Conservation (phyloP, 2,113 vertebrate species). For the Rhodinocichla rosea region DNA sequence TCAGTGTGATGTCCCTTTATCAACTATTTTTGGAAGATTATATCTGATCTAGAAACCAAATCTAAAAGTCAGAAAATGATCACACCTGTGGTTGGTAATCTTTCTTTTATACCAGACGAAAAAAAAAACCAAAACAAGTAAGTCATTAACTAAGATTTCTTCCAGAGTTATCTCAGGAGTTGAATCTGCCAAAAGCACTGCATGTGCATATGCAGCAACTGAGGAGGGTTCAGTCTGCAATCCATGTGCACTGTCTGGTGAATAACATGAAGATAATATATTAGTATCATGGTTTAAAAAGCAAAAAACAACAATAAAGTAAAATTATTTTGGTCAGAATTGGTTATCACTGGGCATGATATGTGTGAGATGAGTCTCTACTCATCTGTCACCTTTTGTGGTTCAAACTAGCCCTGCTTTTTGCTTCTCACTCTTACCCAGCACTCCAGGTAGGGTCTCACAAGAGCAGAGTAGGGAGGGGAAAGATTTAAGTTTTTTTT, state of each 20-base stretch:
- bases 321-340: background rate
- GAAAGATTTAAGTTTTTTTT: background rate
- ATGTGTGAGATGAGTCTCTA: background rate
- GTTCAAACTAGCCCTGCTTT: background rate
- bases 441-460: background rate
- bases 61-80: background rate
- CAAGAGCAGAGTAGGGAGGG: no score
- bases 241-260: background rate
- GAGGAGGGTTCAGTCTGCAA: background rate
- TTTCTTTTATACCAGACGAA: background rate
- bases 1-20: background rate
- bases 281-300: background rate
- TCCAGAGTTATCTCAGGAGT: background rate
- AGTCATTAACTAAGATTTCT: background rate
- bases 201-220: background rate
- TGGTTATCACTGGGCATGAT: fast-evolving
- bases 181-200: background rate
- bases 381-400: background rate
- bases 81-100: background rate
- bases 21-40: background rate
- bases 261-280: background rate
- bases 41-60: background rate
- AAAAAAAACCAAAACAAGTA: background rate
- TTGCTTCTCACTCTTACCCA: background rate
- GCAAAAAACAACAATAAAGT: background rate